Evolutionary conservation across 2,797 vertebrate species (phyloP).

Genomic region (Sebastes elongatus): DNA sequence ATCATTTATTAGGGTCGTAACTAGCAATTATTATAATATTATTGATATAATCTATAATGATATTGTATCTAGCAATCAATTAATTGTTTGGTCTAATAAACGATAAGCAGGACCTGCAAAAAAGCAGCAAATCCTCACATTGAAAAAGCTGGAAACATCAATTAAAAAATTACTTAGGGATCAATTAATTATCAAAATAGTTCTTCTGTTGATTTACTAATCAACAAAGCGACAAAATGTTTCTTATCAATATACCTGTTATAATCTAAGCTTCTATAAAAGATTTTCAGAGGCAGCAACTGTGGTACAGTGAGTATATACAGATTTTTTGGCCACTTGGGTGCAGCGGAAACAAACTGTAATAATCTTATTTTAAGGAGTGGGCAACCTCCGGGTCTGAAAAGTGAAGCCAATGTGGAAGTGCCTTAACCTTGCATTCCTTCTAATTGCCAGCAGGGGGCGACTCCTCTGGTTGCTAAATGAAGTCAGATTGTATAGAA

Average conservation of each 20-base stretch:
- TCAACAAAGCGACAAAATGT: not conserved
- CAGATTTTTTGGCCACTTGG: not conserved
- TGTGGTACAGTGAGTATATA: not conserved
- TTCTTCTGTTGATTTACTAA: not conserved
- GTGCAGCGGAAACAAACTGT: not conserved
- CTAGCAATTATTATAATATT: not conserved
- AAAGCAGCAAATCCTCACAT: not conserved
- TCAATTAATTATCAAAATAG: not conserved
- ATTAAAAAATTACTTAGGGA: not conserved
- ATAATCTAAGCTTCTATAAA: not conserved
- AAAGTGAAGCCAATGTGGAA: no score
- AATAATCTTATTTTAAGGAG: not conserved
- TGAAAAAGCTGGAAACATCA: not conserved
- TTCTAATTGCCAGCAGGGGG: no score
- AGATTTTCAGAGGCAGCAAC: not conserved
- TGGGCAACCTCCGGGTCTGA: no score
- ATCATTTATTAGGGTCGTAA: not conserved
- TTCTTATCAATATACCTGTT: not conserved
- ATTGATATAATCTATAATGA: not conserved
- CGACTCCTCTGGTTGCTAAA: no score
- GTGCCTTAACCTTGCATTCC: no score
- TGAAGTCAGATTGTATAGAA: no score
- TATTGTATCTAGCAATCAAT: not conserved
- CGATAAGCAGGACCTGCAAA: not conserved
- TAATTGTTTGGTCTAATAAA: not conserved